Evolutionary conservation across 2,888 invertebrate genomes (phyloP).

Genomic region (Pseudococcus viburni): DNA sequence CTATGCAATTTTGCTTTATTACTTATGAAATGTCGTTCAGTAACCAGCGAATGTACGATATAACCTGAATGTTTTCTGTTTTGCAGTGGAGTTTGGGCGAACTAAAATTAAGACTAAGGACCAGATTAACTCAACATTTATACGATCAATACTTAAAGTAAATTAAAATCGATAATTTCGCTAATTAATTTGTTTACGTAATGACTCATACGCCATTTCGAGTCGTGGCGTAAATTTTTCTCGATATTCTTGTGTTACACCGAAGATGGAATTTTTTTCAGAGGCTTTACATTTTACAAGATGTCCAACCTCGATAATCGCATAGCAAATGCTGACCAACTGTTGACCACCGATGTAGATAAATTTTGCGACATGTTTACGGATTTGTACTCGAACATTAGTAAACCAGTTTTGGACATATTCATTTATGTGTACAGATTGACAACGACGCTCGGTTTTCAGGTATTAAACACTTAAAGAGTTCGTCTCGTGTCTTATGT

Average conservation of each 20-base stretch:
- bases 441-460: constrained; percentile 86
- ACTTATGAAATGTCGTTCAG: neutral
- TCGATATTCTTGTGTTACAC: neutral
- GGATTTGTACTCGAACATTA: constrained; percentile 95
- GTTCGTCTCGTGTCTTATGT: neutral
- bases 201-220: too few relatives aligned
- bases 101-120: constrained; percentile 90
- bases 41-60: neutral
- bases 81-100: constrained; percentile 90
- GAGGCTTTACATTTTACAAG: constrained; percentile 96
- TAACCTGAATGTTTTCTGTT: neutral
- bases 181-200: constrained; percentile 13
- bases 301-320: constrained; percentile 95
- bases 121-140: constrained; percentile 88
- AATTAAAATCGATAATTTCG: constrained; percentile 71
- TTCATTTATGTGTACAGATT: constrained; percentile 93
- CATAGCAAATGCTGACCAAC: constrained; percentile 95
- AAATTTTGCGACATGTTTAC: constrained; percentile 97
- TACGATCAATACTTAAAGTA: constrained; percentile 94
- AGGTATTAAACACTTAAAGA: constrained; percentile 73
- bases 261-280: constrained; percentile 70
- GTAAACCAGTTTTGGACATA: constrained; percentile 96
- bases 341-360: constrained; percentile 96
- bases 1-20: neutral
- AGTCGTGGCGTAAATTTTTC: constrained; percentile 6